Conservation (phyloP, 2,888 invertebrate species). For the Rotaria macrura region DNA sequence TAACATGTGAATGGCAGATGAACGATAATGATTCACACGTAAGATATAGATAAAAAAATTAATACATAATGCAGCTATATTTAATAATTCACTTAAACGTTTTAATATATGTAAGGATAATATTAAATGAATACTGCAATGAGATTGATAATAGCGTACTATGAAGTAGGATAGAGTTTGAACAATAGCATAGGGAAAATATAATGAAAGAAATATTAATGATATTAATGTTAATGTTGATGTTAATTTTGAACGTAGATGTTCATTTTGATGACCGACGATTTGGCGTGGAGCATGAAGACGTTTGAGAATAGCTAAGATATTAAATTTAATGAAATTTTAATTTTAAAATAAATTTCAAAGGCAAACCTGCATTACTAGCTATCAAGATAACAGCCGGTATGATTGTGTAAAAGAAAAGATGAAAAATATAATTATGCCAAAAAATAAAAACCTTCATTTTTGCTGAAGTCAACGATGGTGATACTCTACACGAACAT, state of each 20-base stretch:
- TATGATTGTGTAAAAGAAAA: neutral
- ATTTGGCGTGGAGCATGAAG: neutral
- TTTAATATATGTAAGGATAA: neutral
- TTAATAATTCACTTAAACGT: slow-evolving; percentile 4
- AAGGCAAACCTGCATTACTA: neutral
- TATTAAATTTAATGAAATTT: neutral
- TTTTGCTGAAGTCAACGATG: neutral
- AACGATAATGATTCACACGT: neutral
- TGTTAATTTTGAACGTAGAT: neutral
- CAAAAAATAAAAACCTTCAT: neutral
- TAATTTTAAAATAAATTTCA: too few relatives aligned
- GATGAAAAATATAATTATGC: neutral
- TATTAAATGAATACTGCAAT: neutral
- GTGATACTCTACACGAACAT: neutral
- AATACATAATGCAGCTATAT: neutral
- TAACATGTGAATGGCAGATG: neutral
- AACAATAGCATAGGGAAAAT: neutral
- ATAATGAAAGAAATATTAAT: neutral
- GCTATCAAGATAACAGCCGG: neutral
- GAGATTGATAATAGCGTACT: neutral
- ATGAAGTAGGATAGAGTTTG: neutral
- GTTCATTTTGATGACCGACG: neutral
- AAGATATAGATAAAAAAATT: neutral
- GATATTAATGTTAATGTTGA: neutral
- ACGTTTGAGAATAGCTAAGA: neutral